Evolutionary conservation across 2,888 invertebrate species (phyloP), one percentile per base, ranked within the genome.

Genomic region (Chrysina gloriosa): DNA sequence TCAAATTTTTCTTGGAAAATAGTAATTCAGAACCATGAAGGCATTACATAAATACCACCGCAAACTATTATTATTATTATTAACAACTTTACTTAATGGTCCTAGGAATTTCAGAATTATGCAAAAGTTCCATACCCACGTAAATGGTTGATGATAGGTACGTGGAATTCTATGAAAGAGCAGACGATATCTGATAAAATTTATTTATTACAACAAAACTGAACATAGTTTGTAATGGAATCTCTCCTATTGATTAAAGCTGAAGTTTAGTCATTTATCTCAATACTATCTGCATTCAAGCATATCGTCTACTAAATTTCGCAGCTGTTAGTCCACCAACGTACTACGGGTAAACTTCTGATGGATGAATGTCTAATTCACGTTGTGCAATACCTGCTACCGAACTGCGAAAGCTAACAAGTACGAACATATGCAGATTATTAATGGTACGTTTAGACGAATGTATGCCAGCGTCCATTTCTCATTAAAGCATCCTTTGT

Each of bases 331-430:
- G 39, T 39, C 42, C 58, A 16, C 42, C 39, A 16, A 9, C 25
- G 42, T 34, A 36, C 42, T 11, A 42, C 29, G 27, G 27, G 6
- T 31, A n/a, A 52, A 31, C 31, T 9, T 25, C 58, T 61, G 58
- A 61, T 61, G 27, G 42, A 61, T 42, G 42, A 42, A 61, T 25
- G 31, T 27, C 52, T 52, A 45, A 42, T 42, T 61, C 42, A 7
- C 9, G 36, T 11, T 36, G 21, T 42, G 42, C 27, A 50, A 27
- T 52, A 7, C 2, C 16, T n/a, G n/a, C 14, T 42, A 56, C 36
- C 9, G 29, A 61, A 42, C 16, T 61, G 16, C 25, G 42, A 42
- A 61, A 56, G 58, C 25, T 61, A 61, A 61, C 58, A 61, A 42
- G 27, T 42, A 42, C 58, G 27, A 42, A 25, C 42, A 25, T 42